phyloP scores from a whole-genome alignment of 2,888 invertebrate species.

The Teinopalpus imperialis region DNA sequence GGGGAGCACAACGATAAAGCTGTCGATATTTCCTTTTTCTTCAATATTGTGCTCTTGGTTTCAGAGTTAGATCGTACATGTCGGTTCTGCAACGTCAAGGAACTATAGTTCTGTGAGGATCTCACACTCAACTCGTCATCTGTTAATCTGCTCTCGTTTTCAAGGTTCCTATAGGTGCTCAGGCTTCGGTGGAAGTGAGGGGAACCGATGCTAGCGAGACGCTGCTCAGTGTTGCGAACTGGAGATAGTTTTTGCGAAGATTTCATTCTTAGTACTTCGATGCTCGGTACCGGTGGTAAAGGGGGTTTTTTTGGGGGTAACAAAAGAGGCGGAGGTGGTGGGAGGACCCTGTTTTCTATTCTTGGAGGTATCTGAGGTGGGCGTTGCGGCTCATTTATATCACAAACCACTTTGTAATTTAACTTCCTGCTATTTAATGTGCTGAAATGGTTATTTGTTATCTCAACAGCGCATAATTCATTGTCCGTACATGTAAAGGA shows the following conservation, averaged over 20 bases:
- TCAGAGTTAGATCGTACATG: constrained; percentile 75
- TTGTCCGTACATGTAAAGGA: constrained; percentile 76
- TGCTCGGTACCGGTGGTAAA: constrained; percentile 85
- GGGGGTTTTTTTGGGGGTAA: constrained; percentile 88
- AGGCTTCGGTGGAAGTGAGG: constrained; percentile 84
- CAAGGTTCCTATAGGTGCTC: constrained; percentile 82
- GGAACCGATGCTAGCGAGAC: constrained; percentile 84
- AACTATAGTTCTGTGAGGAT: constrained; percentile 60
- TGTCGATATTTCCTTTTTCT: constrained; percentile 69
- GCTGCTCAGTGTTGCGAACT: constrained; percentile 66
- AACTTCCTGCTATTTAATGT: constrained; percentile 71
- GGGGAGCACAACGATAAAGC: constrained; percentile 79
- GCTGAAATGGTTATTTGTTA: constrained; percentile 67
- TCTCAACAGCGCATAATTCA: constrained; percentile 68
- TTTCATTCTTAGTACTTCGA: constrained; percentile 83
- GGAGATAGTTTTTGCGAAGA: constrained; percentile 67
- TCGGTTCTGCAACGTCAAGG: constrained; percentile 67
- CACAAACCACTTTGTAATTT: constrained; percentile 71
- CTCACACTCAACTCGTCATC: constrained; percentile 59
- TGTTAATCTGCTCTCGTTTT: constrained; percentile 65
- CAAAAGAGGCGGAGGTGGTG: constrained; percentile 78
- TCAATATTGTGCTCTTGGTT: constrained; percentile 71
- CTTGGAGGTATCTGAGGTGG: constrained; percentile 82
- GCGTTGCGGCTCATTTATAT: constrained; percentile 64
- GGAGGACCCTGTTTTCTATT: constrained; percentile 58